These are phyloP conservation scores for Antennarius maculatus DNA, from an alignment of 2,797 vertebrate species.

Conservation along the genomic window DNA sequence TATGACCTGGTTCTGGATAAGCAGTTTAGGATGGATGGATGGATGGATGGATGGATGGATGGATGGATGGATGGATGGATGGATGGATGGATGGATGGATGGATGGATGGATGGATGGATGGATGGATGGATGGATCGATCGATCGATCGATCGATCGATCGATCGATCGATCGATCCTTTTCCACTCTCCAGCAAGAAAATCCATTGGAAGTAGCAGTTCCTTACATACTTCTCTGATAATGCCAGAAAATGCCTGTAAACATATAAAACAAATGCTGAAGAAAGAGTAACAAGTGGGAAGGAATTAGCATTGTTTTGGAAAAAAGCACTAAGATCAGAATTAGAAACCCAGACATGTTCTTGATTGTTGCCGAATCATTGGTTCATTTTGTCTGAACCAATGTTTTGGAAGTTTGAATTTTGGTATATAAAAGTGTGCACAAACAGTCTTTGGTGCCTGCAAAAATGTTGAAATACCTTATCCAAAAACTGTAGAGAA, in stretches of 20 bases:
- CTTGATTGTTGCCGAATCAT: slow-evolving; percentile 1
- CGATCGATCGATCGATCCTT: too few species aligned
- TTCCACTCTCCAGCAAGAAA: slow-evolving; percentile 38
- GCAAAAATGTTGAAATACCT: background rate
- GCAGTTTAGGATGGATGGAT: too few species aligned
- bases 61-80: too few species aligned
- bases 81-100: too few species aligned
- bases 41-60: too few species aligned
- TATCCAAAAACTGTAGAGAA: background rate
- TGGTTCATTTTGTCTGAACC: slow-evolving; percentile 12
- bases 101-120: too few species aligned
- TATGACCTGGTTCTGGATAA: too few species aligned
- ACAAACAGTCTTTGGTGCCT: background rate
- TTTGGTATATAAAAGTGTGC: too few species aligned
- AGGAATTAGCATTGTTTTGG: background rate
- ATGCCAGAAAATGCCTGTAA: slow-evolving; percentile 24
- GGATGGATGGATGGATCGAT: too few species aligned
- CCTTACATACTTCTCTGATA: slow-evolving; percentile 32
- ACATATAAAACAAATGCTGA: slow-evolving; percentile 20
- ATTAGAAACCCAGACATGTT: slow-evolving; percentile 15
- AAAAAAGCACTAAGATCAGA: background rate
- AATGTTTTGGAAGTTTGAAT: background rate
- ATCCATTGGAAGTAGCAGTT: slow-evolving; percentile 43
- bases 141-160: too few species aligned
- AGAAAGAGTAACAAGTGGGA: slow-evolving; percentile 25